These are phyloP conservation scores for Bergia sp. DNA, from an alignment of 92 coral and sea anemone genomes.

Conservation along the genomic window DNA sequence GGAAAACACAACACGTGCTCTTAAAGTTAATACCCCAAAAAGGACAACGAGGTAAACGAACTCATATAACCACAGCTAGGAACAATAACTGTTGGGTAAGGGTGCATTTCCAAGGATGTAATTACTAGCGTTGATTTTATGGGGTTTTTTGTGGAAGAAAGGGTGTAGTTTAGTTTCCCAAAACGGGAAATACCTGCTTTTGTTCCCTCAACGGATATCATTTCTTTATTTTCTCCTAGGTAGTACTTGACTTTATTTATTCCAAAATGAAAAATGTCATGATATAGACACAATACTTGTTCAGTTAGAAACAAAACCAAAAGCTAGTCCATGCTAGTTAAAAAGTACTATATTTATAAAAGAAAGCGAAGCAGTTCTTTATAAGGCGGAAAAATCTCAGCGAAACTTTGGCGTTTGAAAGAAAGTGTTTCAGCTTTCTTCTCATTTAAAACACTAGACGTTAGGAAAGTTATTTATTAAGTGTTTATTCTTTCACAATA, in stretches of 20 bases:
- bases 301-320: not conserved
- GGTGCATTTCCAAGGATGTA: not conserved
- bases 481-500: too few species aligned
- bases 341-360: too few species aligned
- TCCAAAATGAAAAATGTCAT: not conserved
- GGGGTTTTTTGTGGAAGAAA: not conserved
- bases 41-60: not conserved
- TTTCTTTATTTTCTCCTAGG: not conserved
- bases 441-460: not conserved
- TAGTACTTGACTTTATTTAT: not conserved
- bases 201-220: not conserved
- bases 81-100: not conserved
- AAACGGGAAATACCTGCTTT: constrained; percentile 10
- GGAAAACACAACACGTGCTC: not conserved
- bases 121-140: not conserved
- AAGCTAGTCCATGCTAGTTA: too few species aligned
- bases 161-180: not conserved
- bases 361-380: not conserved
- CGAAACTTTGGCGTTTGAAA: too few species aligned
- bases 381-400: too few species aligned
- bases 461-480: too few species aligned
- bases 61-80: not conserved
- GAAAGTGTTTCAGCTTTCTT: too few species aligned
- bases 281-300: not conserved
- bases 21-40: not conserved